Evolutionary conservation across 2,113 vertebrate genomes (phyloP).

Genomic region (Xenus cinereus): DNA sequence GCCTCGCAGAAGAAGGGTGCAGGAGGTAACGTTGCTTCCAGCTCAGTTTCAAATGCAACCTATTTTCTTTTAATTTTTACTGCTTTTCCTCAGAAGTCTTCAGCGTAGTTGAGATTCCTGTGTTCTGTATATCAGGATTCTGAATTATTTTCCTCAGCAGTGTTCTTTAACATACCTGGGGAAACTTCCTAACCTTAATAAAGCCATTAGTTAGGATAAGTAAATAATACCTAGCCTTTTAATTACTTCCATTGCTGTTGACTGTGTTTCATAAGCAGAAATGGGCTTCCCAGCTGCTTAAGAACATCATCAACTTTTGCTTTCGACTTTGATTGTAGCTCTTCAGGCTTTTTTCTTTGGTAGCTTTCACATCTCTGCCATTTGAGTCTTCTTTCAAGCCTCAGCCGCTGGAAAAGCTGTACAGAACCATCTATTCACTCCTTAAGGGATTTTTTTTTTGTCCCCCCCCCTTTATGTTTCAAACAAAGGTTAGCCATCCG

Average conservation of each 20-base stretch:
- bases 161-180: background rate
- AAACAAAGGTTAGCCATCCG: background rate
- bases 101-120: background rate
- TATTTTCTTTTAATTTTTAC: background rate
- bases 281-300: background rate
- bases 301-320: background rate
- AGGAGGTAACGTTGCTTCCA: background rate
- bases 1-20: background rate
- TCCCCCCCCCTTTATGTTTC: background rate
- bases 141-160: background rate
- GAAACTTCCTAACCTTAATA: background rate
- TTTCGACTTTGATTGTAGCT: background rate
- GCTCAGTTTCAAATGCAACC: background rate
- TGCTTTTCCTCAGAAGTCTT: background rate
- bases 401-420: background rate
- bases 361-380: background rate
- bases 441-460: background rate
- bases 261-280: background rate
- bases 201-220: background rate
- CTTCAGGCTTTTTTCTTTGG: background rate
- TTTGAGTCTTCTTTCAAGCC: background rate
- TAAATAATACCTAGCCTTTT: background rate
- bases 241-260: background rate
- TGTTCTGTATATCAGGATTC: background rate
- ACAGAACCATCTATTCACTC: background rate